Evolutionary conservation across 2,113 vertebrate genomes (phyloP).

Genomic region (Silurus meridionalis): DNA sequence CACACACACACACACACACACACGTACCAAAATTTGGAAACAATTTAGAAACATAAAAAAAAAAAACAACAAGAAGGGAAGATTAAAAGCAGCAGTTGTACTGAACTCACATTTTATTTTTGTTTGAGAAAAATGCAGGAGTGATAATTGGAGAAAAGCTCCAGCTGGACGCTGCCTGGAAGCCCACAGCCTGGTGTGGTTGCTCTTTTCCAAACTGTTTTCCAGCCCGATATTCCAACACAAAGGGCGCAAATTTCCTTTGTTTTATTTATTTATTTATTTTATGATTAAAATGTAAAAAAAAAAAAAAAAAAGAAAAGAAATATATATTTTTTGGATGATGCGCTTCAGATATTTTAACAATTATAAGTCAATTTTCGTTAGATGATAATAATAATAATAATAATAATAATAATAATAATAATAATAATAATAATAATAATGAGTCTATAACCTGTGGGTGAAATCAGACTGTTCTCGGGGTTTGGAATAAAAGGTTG

Average conservation of each 20-base stretch:
- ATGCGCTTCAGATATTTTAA: not conserved
- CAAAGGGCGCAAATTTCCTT: not conserved
- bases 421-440: slow-evolving; percentile 27
- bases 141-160: not conserved
- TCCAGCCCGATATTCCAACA: not conserved
- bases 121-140: not conserved
- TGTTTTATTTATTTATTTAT: not conserved
- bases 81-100: not conserved
- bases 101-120: not conserved
- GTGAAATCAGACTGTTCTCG: slow-evolving; percentile 19
- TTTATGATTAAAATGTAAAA: not conserved
- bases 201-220: not conserved
- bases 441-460: slow-evolving; percentile 27
- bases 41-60: not conserved
- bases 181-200: not conserved
- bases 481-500: slow-evolving; percentile 55
- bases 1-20: slow-evolving; percentile 24
- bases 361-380: not conserved
- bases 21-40: not conserved
- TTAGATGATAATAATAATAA: slow-evolving; percentile 19
- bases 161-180: not conserved
- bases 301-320: not conserved
- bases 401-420: slow-evolving; percentile 3
- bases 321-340: not conserved
- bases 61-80: not conserved